Base-by-base conservation (phyloP, 2,797 vertebrate species). In the Syncerus caffer region DNA sequence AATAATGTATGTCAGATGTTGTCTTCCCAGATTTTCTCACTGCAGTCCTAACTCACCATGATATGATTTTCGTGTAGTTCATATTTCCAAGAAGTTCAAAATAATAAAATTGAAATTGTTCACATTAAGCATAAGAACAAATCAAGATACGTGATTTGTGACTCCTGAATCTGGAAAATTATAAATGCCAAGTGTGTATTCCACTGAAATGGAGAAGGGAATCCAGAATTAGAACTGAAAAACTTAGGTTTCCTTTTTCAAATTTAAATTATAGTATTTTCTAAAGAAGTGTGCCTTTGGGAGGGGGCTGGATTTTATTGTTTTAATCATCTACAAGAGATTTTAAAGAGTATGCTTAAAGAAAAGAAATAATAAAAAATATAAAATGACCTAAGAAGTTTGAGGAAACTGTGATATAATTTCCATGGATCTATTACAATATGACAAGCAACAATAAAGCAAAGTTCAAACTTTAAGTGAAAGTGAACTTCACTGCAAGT, bases 401-500 rank as follows among this genome's bases (percentile, higher is more conserved):
- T 89, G 42, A 96, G 34, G 34, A 95, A 67, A 85, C 67, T 45
- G 10, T 74, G 7, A 58, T 85, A 34, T 34, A 58, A 85, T 19
- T 25, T 89, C 19, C 25, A 71, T 16, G 23, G 79, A 31, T 67
- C 34, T 85, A 45, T 96, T 92, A 80, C 19, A 71, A 88, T 95
- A 92, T 79, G 55, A 64, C 29, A 85, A 80, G 13, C 23, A 80
- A 58, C 50, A 53, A 80, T 80, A 19, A 85, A 89, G 10, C 13
- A 92, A 95, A 95, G 42, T 87, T 84, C 16, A 95, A 89, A 92
- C 60, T 53, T 85, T 67, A 92, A 79, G 51, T 55, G 23, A 89
- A 92, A 13, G 6, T 85, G 53, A 80, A 80, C 31, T 60, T 89
- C 12, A 60, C 29, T 60, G 34, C 60, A 92, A 85, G 29, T 53